phyloP scores from a whole-genome alignment of 2,797 vertebrate species.

The Simalia tracyae region DNA sequence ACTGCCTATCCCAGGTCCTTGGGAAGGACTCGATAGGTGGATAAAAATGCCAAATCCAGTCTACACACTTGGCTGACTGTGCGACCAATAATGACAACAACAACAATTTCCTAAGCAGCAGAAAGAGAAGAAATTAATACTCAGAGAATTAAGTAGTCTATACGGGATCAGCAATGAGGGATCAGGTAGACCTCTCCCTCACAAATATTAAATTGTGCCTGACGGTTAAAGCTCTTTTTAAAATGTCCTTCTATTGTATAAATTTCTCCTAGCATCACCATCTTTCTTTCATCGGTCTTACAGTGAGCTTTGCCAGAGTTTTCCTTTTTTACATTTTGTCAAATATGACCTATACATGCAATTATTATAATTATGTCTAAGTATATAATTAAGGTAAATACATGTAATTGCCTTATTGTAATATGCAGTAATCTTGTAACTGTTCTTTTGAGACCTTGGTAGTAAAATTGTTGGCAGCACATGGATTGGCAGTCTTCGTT shows the following conservation, averaged over 20 bases:
- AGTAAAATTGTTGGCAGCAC: conserved; percentile 34
- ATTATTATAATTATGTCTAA: conserved; percentile 62
- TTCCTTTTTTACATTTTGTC: conserved; percentile 38
- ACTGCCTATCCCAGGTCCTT: not conserved
- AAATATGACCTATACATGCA: conserved; percentile 59
- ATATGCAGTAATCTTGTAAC: conserved; percentile 46
- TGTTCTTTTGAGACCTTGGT: conserved; percentile 41
- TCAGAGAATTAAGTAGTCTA: conserved; percentile 16
- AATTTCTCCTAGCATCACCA: conserved; percentile 16
- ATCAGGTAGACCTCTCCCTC: not conserved
- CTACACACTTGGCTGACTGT: not conserved
- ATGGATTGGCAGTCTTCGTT: not conserved
- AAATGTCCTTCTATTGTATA: conserved; percentile 9
- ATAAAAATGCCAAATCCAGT: not conserved
- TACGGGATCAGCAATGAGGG: not conserved
- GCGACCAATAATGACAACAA: not conserved
- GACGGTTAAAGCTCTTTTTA: conserved; percentile 2
- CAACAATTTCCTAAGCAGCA: not conserved
- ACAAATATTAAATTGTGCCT: not conserved
- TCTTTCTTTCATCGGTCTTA: conserved; percentile 27
- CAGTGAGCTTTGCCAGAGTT: conserved; percentile 23
- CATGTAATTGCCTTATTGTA: conserved; percentile 61
- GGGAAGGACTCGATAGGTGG: not conserved
- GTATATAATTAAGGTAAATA: conserved; percentile 59
- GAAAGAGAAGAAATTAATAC: not conserved